Evolutionary conservation across 2,888 invertebrate species (phyloP), one percentile per base, ranked within the genome.

Genomic region (Oscheius myriophilus): DNA sequence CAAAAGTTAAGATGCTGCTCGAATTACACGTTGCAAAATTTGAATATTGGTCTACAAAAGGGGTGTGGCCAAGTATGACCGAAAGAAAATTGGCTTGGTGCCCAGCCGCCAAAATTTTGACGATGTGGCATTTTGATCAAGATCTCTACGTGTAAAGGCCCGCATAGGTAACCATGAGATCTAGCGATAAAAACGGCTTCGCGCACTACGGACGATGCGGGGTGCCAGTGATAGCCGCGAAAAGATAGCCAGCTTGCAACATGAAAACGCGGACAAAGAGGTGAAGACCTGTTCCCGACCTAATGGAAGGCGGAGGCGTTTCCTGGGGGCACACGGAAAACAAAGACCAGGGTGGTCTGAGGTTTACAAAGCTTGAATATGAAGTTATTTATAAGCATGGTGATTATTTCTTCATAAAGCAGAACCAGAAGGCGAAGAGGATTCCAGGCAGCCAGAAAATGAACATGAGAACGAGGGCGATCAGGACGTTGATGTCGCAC

Each of bases 381-480:
- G 33, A 39, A 41, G 41, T 41, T 12, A 42, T 2, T 14, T n/a
- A 12, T 12, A 26, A 3, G 2, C n/a, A n/a, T n/a, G 23, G 11
- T 45, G 42, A 16, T 63, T 25, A 63, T n/a, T 52, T 39, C 12
- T 39, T 33, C 51, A 63, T 51, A 46, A 75, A 71, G 53, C 72
- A 75, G 53, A 72, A 67, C 67, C 69, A 75, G 63, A 72, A 61
- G 3, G 75, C 75, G 66, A 57, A 72, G 45, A 75, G 25, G 43
- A 75, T 71, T n/a, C 67, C 75, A 25, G 75, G 75, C 42, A 75
- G n/a, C 75, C 75, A 76, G 67, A 72, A 76, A 41, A 76, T 46
- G 16, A 76, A 16, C 61, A 71, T 72, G 12, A 76, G 66, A 18
- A 76, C 45, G n/a, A 76, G 55, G 42, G 70, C 71, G 61, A 76